Base-by-base conservation (phyloP, 2,888 invertebrate species). In the Epiblema foenella region DNA sequence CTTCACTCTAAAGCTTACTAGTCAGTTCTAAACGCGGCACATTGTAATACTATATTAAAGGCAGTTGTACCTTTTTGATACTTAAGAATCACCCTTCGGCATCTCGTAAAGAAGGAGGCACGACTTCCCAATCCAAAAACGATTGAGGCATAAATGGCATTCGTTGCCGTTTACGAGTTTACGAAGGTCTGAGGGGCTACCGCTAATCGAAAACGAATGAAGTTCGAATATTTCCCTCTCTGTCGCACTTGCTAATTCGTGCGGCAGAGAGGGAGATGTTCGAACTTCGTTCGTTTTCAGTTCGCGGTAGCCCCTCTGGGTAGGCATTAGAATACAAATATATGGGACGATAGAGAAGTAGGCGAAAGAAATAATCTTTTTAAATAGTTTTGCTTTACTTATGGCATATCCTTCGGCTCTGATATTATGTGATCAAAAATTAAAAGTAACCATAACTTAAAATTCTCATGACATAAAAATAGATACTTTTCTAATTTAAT, bases 91-190 rank as follows among this genome's bases (percentile, higher is more conserved):
- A 12, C 12, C 37, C 37, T 58, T 17, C 39, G 15, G 15, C 17
- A 46, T 51, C 49, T 29, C 29, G 29, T 62, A 63, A 63, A 63
- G 9, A 33, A 42, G 42, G 10, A 17, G 37, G 51, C 37, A 63
- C 37, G 20, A 63, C 37, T 49, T 37, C 51, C 8, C 51, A 63
- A 63, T 51, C 51, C 15, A 37, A 63, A 63, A 63, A 63, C 37
- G 51, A 63, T 52, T 52, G 51, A 15, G 51, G 37, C 33, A 52
- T 52, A 37, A 51, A 18, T 0, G 10, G n/a, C 59, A 59, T 24
- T 42, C 24, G 24, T n/a, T n/a, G 60, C 1, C 60, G 20, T 42
- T 46, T n/a, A 57, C n/a, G 37, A 37, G 17, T 9, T 12, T 37
- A 57, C 12, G 10, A 17, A 17, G 8, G 12, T 56, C 2, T n/a